phyloP scores from a whole-genome alignment of 2,113 vertebrate species.

The Herpetotheres cachinnans region DNA sequence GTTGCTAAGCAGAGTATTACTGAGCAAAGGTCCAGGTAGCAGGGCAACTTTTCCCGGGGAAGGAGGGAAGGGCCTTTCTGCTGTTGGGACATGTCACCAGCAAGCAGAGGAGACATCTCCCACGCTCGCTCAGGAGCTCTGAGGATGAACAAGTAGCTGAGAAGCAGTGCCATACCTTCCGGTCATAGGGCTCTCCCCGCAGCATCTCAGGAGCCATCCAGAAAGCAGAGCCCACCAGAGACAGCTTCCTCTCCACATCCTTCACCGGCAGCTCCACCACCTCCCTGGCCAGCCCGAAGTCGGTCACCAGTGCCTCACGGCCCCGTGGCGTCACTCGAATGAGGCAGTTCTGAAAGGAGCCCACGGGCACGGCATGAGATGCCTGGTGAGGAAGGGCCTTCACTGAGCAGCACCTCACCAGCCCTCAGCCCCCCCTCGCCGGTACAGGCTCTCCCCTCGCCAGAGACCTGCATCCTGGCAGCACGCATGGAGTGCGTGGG shows the following conservation, averaged over 20 bases:
- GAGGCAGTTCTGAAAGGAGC: slow-evolving; percentile 82
- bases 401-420: background rate
- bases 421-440: background rate
- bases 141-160: background rate
- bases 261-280: slow-evolving; percentile 82
- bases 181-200: slow-evolving; percentile 84
- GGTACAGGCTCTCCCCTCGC: background rate
- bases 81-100: background rate
- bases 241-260: slow-evolving; percentile 80
- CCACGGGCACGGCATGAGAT: background rate
- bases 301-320: slow-evolving; percentile 82
- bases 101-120: background rate
- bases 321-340: slow-evolving; percentile 77
- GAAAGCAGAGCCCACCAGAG: slow-evolving; percentile 87
- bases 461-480: background rate
- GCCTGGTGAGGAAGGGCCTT: background rate
- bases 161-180: slow-evolving; percentile 71
- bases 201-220: slow-evolving; percentile 93
- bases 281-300: slow-evolving; percentile 86
- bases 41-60: background rate
- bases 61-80: background rate
- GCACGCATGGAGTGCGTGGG: background rate
- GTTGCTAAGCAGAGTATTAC: background rate
- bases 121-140: rapidly evolving
- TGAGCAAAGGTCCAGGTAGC: background rate